Evolutionary conservation across 2,113 vertebrate genomes (phyloP), one percentile per base, ranked within the genome.

Genomic region (Rhizomys pruinosus): DNA sequence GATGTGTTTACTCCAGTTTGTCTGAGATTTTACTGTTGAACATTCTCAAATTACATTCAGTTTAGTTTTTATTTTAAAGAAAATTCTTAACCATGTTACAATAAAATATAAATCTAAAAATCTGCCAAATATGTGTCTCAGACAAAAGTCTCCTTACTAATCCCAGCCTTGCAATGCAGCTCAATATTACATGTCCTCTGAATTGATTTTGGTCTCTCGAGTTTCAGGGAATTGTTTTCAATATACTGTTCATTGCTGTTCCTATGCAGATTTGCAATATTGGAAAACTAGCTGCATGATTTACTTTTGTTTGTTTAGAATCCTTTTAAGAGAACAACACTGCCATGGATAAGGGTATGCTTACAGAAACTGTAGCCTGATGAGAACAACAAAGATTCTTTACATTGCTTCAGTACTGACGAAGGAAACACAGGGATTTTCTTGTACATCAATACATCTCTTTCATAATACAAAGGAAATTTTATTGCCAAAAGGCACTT

Each of bases 171-270:
- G 95, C 12, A 90, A 17, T 32, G 39, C 47, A 5, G 0, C 34
- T 94, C 6, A 57, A 87, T 96, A 77, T 47, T 84, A 13, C 52
- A 22, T 20, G 39, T 90, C 59, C 4, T 93, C 81, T 52, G 76
- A 92, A 66, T 59, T 94, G 78, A 97, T 91, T 95, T 52, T 13
- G 57, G 4, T 95, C 44, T 94, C 52, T 63, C 61, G 85, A 63
- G 81, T 89, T 94, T 59, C 23, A 91, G 13, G 96, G 73, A 87
- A 95, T n/a, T 93, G 57, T 55, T 97, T 95, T 96, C 92, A 92
- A 59, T 91, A 52, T 90, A 32, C 1, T 82, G 25, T 86, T 91
- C 89, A 52, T 89, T 71, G 29, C 93, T 92, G 66, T 93, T 90
- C 68, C 59, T 81, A 90, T 59, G 44, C 72, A 95, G 87, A 97